Percentiles rank a stretch among this genome's conserved stretches.
Evolutionary conservation across 1,140 invertebrate species (phyloP).

Genomic region (Cherax quadricarinatus): DNA sequence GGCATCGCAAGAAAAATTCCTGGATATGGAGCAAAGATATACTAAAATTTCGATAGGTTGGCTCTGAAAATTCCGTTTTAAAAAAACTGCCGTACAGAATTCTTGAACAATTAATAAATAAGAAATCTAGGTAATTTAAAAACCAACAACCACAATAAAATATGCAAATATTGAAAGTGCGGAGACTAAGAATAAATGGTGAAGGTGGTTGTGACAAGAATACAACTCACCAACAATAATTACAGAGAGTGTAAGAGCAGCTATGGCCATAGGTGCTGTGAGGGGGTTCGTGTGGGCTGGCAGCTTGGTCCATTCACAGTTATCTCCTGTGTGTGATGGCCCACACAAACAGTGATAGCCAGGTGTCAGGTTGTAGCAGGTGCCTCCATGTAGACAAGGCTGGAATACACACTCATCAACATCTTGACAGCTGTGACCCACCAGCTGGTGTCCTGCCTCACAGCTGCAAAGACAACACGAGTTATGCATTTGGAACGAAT

Average conservation of each 20-base stretch:
- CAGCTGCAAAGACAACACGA: constrained; percentile 16
- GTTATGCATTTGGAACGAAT: background rate
- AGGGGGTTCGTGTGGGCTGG: constrained; percentile 28
- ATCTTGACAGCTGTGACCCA: constrained; percentile 27
- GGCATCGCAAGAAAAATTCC: too few species aligned
- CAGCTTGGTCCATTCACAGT: constrained; percentile 32
- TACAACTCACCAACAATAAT: constrained; percentile 25
- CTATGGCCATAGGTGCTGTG: constrained; percentile 15
- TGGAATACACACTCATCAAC: constrained; percentile 46
- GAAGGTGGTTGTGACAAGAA: too few species aligned
- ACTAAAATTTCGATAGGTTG: too few species aligned
- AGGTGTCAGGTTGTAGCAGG: constrained; percentile 38
- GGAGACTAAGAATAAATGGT: too few species aligned
- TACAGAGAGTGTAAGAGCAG: constrained; percentile 38
- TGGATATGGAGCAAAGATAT: too few species aligned
- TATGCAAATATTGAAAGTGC: too few species aligned
- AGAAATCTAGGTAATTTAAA: too few species aligned
- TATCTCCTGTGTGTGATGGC: constrained; percentile 22
- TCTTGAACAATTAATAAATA: too few species aligned
- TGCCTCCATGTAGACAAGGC: constrained; percentile 45
- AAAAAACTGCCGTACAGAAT: too few species aligned
- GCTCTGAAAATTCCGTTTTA: too few species aligned
- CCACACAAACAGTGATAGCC: constrained; percentile 39
- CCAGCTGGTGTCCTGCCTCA: constrained; percentile 12
- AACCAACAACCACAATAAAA: too few species aligned